These are phyloP conservation scores for Nesogale talazaci DNA, from an alignment of 2,113 vertebrate genomes.

Conservation along the genomic window DNA sequence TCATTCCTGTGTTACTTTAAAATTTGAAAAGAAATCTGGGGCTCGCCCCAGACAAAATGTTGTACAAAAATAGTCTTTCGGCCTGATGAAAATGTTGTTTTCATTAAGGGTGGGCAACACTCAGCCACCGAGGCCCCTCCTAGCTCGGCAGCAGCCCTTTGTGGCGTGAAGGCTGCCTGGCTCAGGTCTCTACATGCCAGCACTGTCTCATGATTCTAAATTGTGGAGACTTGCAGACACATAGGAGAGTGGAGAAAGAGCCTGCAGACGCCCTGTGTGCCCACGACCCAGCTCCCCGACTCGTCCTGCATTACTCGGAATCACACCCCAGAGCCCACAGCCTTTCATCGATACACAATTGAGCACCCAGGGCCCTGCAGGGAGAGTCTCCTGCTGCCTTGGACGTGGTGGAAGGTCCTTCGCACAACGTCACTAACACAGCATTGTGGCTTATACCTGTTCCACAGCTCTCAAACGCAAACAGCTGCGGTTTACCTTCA, in stretches of 20 bases:
- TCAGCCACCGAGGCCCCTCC: not conserved
- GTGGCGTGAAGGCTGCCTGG: constrained; percentile 22
- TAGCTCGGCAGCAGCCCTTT: not conserved
- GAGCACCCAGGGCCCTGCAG: not conserved
- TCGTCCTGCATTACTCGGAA: not conserved
- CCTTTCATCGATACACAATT: not conserved
- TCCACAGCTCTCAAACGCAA: not conserved
- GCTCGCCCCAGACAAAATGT: constrained; percentile 17
- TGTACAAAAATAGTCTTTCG: constrained; percentile 12
- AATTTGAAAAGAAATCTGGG: constrained; percentile 34
- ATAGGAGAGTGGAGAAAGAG: not conserved
- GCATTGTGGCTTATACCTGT: not conserved
- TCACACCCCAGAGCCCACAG: not conserved
- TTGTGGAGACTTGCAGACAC: not conserved
- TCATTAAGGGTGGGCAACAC: constrained; percentile 4
- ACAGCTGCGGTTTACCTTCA: not conserved
- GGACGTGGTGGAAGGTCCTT: not conserved
- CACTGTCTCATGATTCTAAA: constrained; percentile 3
- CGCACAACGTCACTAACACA: not conserved
- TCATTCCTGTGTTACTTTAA: constrained; percentile 4
- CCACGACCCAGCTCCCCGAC: too few species aligned
- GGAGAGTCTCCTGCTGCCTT: not conserved
- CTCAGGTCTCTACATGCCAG: not conserved
- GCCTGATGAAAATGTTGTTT: constrained; percentile 3
- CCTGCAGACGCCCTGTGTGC: not conserved